phyloP scores from a whole-genome alignment of 1,140 invertebrate species.

The Apocrypta bakeri region DNA sequence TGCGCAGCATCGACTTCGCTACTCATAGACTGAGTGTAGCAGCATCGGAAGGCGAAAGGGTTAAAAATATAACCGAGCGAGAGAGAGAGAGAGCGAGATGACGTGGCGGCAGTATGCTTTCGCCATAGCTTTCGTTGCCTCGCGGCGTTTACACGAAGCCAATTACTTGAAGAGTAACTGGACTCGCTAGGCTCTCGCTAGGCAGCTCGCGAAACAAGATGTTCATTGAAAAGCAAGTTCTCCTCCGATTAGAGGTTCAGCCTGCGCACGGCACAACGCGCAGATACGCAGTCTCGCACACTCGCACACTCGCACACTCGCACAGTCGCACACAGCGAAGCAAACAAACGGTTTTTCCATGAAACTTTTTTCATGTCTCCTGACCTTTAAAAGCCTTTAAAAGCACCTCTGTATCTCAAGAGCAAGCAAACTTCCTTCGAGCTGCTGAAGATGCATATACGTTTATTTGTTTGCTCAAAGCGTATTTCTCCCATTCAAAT shows the following conservation, averaged over 20 bases:
- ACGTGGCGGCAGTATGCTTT: not conserved
- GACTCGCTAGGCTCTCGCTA: not conserved
- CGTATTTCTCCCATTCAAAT: too few relatives aligned
- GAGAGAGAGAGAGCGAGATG: not conserved
- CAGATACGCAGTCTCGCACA: too few relatives aligned
- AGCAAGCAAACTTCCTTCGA: too few relatives aligned
- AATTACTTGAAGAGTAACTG: slow-evolving; percentile 56
- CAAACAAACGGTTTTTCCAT: too few relatives aligned
- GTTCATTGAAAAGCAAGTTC: slow-evolving; percentile 39
- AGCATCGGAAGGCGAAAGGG: slow-evolving; percentile 9
- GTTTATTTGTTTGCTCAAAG: not conserved
- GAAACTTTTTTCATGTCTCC: too few relatives aligned
- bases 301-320: too few relatives aligned
- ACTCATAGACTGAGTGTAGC: not conserved
- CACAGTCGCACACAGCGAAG: too few relatives aligned
- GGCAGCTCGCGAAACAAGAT: not conserved
- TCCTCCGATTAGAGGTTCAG: too few relatives aligned
- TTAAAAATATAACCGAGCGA: slow-evolving; percentile 46
- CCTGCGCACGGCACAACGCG: too few relatives aligned
- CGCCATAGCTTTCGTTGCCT: slow-evolving; percentile 44
- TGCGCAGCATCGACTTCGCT: not conserved
- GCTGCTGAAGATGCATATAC: too few relatives aligned
- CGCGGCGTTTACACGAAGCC: slow-evolving; percentile 58
- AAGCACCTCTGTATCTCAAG: too few relatives aligned
- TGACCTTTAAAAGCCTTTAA: too few relatives aligned